Base-by-base conservation (phyloP, 2,797 vertebrate genomes). In the Megaceryle alcyon region DNA sequence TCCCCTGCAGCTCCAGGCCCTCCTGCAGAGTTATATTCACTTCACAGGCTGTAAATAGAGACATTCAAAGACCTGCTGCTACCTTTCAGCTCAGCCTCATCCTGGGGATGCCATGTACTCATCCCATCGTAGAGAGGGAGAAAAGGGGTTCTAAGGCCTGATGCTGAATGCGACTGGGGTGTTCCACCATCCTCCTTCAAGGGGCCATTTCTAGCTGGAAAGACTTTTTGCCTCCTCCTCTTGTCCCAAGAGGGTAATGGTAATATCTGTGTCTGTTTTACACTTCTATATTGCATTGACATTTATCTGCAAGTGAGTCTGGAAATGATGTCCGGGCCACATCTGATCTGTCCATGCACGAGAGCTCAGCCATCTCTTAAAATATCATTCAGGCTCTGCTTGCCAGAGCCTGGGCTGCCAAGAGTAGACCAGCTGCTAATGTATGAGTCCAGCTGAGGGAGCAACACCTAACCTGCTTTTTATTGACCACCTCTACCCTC, bases 1-100 rank as follows among this genome's bases (percentile, higher is more conserved):
- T 96, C 6, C 99, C 99, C 95, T 99, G 99, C 6, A 96, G 61
- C 9, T 98, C 98, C 69, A 97, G 93, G 12, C 72, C 97, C 61
- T 95, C 95, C 84, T 86, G 91, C 82, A 99, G 93, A 7, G 98
- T 97, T 89, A 99, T 89, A 44, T 96, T 98, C 88, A 98, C 95
- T 64, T 98, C 96, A 49, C 99, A 99, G 39, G 92, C 99, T 99
- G 96, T 39, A 92, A 97, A 93, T 22, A 56, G 33, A 94, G 65
- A 96, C 46, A 65, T 49, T 85, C 18, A 90, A 66, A 90, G 19
- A 41, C 20, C 35, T 28, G 22, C 35, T 28, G 22, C 12, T 72
- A 31, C 39, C 41, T 76, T 12, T 44, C 73, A 90, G 54, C 19
- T 81, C 77, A 84, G 5, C 25, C 54, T 86, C 69, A 66, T 43